phyloP scores from a whole-genome alignment of 2,888 invertebrate species.

The Augochlorella aurata region DNA sequence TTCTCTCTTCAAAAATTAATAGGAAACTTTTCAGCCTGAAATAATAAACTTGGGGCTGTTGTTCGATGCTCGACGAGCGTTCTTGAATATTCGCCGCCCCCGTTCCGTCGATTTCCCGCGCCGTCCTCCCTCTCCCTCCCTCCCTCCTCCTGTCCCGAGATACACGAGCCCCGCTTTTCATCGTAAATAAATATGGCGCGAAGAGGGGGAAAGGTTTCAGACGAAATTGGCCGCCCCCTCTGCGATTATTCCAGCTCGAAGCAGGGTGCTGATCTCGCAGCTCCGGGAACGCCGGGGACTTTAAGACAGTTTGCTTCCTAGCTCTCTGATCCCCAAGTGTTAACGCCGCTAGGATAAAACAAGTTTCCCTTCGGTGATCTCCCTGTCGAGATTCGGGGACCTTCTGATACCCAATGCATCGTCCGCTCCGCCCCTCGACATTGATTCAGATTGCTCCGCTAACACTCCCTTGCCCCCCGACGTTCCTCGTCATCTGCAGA shows the following conservation, averaged over 20 bases:
- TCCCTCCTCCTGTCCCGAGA: background rate
- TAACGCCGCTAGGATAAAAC: background rate
- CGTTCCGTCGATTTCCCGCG: background rate
- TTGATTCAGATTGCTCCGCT: background rate
- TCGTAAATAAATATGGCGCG: conserved; percentile 59
- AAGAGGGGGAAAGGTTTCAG: conserved; percentile 48
- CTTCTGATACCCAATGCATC: background rate
- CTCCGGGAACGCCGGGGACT: conserved; percentile 35
- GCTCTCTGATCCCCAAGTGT: background rate
- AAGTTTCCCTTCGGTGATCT: background rate
- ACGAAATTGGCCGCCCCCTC: conserved; percentile 39
- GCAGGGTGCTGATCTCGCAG: conserved; percentile 31
- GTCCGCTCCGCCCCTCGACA: background rate
- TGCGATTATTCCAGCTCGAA: conserved; percentile 39
- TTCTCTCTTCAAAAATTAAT: conserved; percentile 34
- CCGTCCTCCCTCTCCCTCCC: no score
- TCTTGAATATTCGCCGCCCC: conserved; percentile 8
- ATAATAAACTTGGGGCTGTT: conserved; percentile 45
- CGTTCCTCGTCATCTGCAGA: background rate
- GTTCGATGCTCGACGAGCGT: conserved; percentile 7
- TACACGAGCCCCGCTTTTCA: conserved; percentile 30
- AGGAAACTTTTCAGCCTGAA: conserved; percentile 44
- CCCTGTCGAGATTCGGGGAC: background rate
- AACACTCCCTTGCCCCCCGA: background rate
- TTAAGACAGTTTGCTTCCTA: conserved; percentile 47